Base-by-base conservation (phyloP, 1,140 invertebrate species). In the Chionoecetes opilio region DNA sequence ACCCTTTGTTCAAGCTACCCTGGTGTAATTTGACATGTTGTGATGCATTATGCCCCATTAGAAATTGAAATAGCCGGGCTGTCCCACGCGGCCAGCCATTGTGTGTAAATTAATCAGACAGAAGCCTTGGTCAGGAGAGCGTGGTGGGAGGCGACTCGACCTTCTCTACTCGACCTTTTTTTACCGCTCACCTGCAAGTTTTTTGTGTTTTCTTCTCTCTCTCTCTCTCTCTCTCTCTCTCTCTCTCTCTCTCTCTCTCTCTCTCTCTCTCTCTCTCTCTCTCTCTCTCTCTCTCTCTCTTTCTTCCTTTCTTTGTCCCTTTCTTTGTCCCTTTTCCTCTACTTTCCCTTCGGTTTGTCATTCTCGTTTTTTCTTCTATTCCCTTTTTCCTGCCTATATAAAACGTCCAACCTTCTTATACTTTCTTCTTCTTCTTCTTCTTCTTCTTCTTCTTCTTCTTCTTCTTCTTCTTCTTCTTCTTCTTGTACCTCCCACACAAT, bases 41-140 rank as follows among this genome's bases (percentile, higher is more conserved):
- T 93, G 93, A 93, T 93, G 93, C 93, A 93, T 93, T 93, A 93
- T 93, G 86, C 85, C 32, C 85, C 46, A 93, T 93, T 93, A 93
- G 93, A 93, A 93, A 93, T 93, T 93, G 93, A 93, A 93, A 93
- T 93, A 86, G 84, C 85, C 85, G 46, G 41, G 35, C 93, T 82
- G 93, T 93, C 93, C 41, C 34, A 37, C 93, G 35, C 63, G 2
- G 31, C 93, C 63, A 3, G 31, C 93, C 85, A 93, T 93, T 93
- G 93, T 93, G 93, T 93, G 93, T 89, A 93, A 93, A 93, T 93
- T 88, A 89, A 93, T 88, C 85, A 63, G 93, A 93, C 93, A 93
- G 93, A 93, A 93, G 93, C 93, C 93, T 29, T n/a, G 93, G 46
- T n/a, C 29, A 46, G 92, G 82, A 31, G 82, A 31, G 82, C 82